Conservation (phyloP, 2,113 vertebrate species). For the Prolemur simus region DNA sequence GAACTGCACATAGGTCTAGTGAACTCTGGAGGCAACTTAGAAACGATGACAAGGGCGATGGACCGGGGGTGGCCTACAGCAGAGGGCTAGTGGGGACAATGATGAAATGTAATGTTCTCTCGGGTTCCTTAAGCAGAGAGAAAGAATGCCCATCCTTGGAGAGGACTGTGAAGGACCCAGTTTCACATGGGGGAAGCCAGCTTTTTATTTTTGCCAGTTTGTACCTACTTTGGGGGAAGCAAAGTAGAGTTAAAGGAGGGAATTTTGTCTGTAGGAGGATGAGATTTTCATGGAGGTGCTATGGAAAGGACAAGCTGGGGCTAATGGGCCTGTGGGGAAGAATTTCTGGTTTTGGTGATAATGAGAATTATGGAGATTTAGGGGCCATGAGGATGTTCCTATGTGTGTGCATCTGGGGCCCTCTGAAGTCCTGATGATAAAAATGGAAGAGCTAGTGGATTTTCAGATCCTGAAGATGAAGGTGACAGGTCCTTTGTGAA, state of each 20-base stretch:
- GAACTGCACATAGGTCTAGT: not conserved
- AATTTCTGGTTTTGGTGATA: not conserved
- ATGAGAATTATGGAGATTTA: not conserved
- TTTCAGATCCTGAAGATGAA: conserved; percentile 30
- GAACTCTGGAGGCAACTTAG: not conserved
- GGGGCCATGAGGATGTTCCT: not conserved
- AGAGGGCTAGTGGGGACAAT: not conserved
- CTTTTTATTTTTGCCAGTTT: not conserved
- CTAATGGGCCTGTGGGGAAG: not conserved
- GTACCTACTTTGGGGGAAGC: not conserved
- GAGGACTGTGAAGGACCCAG: not conserved
- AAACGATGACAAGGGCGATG: not conserved
- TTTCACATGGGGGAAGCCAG: not conserved
- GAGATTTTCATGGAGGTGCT: not conserved
- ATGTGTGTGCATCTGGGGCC: not conserved
- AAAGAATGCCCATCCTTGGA: not conserved
- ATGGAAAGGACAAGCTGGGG: not conserved
- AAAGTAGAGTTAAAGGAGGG: not conserved
- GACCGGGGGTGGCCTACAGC: not conserved
- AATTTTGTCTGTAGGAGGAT: not conserved
- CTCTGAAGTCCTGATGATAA: not conserved
- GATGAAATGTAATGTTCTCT: not conserved
- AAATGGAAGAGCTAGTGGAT: not conserved
- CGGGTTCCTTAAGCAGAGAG: not conserved
- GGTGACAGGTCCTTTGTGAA: not conserved